Conservation (phyloP, 2,888 invertebrate species). For the Perdita meconis region DNA sequence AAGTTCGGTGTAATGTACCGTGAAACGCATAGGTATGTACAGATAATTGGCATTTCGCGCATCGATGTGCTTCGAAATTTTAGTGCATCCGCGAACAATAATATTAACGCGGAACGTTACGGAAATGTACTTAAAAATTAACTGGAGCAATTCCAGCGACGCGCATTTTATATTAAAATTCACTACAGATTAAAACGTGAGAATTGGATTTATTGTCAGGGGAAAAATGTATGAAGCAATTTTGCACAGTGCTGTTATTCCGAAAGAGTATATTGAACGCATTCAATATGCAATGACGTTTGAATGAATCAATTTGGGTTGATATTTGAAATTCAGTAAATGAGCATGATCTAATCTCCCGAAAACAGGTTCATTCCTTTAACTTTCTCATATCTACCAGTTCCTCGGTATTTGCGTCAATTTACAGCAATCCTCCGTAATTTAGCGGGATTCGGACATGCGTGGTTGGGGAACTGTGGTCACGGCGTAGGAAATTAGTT, state of each 20-base stretch:
- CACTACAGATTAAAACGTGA: neutral
- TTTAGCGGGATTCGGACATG: constrained; percentile 10
- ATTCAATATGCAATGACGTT: too few species aligned
- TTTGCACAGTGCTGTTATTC: too few species aligned
- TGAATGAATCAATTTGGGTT: too few species aligned
- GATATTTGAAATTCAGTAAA: too few species aligned
- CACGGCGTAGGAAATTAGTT: constrained; percentile 37
- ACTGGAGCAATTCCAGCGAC: neutral
- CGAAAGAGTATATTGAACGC: too few species aligned
- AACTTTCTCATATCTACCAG: neutral
- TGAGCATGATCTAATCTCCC: neutral
- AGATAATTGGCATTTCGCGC: constrained; percentile 14
- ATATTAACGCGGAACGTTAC: neutral
- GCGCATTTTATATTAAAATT: neutral
- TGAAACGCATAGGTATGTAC: constrained; percentile 8
- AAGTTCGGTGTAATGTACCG: constrained; percentile 17
- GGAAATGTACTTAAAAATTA: neutral
- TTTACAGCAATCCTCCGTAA: constrained; percentile 1
- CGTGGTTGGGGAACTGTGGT: constrained; percentile 33
- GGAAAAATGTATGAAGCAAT: too few species aligned
- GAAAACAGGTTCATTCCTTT: neutral
- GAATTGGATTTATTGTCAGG: too few species aligned
- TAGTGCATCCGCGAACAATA: neutral
- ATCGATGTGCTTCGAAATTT: neutral
- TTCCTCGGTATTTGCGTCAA: neutral